Evolutionary conservation across 2,113 vertebrate species (phyloP).

Genomic region (Clarias magur): DNA sequence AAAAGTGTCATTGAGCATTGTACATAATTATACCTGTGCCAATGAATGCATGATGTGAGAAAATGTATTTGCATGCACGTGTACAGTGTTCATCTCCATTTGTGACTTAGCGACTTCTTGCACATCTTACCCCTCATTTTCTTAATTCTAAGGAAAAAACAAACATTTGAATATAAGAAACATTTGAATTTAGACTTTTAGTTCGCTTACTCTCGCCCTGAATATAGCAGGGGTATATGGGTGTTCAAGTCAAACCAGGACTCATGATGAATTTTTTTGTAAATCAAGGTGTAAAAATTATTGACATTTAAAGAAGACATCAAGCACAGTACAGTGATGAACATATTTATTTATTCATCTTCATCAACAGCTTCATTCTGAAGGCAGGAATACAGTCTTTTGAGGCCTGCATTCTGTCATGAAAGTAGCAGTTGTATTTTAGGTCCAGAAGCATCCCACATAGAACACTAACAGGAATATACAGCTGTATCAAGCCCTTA

Average conservation of each 20-base stretch:
- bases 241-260: no score
- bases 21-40: background rate
- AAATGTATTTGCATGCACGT: constrained; percentile 43
- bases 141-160: background rate
- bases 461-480: background rate
- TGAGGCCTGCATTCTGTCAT: constrained; percentile 57
- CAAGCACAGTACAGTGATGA: no score
- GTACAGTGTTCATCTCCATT: constrained; percentile 38
- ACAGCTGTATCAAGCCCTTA: background rate
- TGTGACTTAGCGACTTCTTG: constrained; percentile 30
- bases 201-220: no score
- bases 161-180: background rate
- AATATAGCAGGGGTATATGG: no score
- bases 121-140: background rate
- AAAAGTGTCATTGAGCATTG: background rate
- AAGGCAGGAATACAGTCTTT: background rate
- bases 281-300: no score
- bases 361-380: background rate
- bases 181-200: background rate
- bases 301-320: no score
- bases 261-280: no score
- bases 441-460: constrained; percentile 46
- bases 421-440: constrained; percentile 59
- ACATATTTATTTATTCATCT: background rate
- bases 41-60: constrained; percentile 42